Percentiles rank a stretch among this genome's conserved stretches.
Conservation (phyloP, 2,888 invertebrate species). For the Cartodere bifasciata region DNA sequence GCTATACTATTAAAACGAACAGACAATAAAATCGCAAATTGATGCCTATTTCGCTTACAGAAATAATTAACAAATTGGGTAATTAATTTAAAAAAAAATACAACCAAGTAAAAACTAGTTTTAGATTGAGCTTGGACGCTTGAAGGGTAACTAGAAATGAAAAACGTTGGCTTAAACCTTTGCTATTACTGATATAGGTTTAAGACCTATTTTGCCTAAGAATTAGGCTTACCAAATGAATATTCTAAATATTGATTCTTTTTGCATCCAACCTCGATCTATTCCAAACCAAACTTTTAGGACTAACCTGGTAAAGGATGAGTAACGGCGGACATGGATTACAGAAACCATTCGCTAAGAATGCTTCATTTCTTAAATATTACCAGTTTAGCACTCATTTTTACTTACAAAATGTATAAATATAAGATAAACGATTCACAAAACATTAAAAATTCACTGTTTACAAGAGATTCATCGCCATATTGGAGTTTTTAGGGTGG, state of each 20-base stretch:
- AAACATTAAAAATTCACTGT: slow-evolving; percentile 26
- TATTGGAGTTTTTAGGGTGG: no score
- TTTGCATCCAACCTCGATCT: neutral
- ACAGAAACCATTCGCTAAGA: slow-evolving; percentile 33
- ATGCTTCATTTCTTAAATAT: slow-evolving; percentile 19
- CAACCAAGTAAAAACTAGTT: no score
- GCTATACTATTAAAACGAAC: neutral
- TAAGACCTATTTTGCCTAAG: no score
- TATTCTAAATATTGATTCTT: slow-evolving; percentile 9
- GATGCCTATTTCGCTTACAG: neutral
- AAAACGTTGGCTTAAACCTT: no score
- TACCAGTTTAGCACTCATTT: slow-evolving; percentile 21
- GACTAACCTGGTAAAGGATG: slow-evolving; percentile 40
- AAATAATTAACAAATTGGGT: neutral
- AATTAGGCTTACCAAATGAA: no score
- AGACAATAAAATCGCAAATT: neutral
- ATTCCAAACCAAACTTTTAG: slow-evolving; percentile 4
- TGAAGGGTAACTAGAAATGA: no score
- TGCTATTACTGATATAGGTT: no score
- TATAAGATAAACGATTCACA: slow-evolving; percentile 15
- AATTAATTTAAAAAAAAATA: no score
- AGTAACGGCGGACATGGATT: slow-evolving; percentile 42
- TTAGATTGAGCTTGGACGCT: no score
- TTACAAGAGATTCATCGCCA: slow-evolving; percentile 38
- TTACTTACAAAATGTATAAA: slow-evolving; percentile 15